Conservation (phyloP, 1,140 invertebrate genomes). For the Macrosteles quadrilineatus region DNA sequence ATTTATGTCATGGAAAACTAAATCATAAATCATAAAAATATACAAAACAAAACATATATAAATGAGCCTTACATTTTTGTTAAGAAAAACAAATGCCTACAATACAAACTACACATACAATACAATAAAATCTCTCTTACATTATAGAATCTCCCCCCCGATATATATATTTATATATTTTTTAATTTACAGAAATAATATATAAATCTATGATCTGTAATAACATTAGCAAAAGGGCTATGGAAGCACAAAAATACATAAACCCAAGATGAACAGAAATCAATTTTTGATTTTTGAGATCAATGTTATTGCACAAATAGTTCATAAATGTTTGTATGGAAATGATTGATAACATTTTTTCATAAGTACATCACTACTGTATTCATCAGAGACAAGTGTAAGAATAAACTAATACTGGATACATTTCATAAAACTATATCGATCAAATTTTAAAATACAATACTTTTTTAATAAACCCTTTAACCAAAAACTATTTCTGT, state of each 20-base stretch:
- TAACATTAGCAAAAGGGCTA: not conserved
- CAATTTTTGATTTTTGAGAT: not conserved
- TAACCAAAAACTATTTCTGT: too few species aligned
- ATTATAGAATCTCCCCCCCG: not conserved
- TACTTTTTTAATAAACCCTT: too few species aligned
- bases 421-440: too few species aligned
- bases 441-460: too few species aligned
- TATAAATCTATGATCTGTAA: constrained; percentile 21
- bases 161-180: constrained; percentile 2
- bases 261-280: not conserved
- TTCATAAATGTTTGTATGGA: too few species aligned
- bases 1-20: not conserved
- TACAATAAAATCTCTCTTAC: constrained; percentile 16
- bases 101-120: constrained; percentile 24
- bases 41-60: not conserved
- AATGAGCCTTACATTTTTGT: not conserved
- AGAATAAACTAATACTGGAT: not conserved
- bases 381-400: too few species aligned
- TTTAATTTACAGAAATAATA: constrained; percentile 14
- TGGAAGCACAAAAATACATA: constrained; percentile 7
- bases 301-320: not conserved
- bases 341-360: too few species aligned
- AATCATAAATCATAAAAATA: not conserved
- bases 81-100: not conserved
- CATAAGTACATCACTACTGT: too few species aligned